Base-by-base conservation (phyloP, 1,140 invertebrate species). In the Sitophilus oryzae region DNA sequence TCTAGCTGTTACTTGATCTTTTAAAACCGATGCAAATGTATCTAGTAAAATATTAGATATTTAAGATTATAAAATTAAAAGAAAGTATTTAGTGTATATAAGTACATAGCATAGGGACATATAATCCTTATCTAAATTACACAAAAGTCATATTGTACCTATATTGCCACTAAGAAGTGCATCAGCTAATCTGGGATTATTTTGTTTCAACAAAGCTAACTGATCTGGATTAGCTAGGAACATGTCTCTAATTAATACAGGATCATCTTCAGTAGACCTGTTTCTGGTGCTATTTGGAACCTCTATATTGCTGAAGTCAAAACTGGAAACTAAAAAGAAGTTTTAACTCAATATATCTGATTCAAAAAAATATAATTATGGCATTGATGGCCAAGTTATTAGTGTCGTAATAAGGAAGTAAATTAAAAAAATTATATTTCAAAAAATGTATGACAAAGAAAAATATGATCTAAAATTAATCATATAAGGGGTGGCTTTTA, bases 141-240 rank as follows among this genome's bases (percentile, higher is more conserved):
- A n/a, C n/a, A n/a, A 30, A 30, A 30, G 10, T 22, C n/a, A 36
- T 10, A 36, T 36, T 64, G 68, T 66, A 85, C 89, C 87, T 58
- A 89, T 71, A 71, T 86, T 86, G 14, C 89, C 91, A 63, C 83
- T 88, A 0, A 91, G 75, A 3, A 96, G 71, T 15, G 95, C 93
- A 72, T 96, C 93, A 14, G 94, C 93, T 34, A 98, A 71, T 60
- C 84, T 77, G 9, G 93, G 89, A 79, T 98, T 98, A 64, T 96
- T 93, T 68, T 96, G 92, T 71, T 93, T 91, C 0, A 98, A 75
- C 25, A 96, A 66, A 0, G 93, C 86, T 54, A 96, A 66, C 66
- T 96, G 90, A 71, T 96, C 89, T 0, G 93, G 93, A 76, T 93
- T 92, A n/a, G 85, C 84, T 18, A 95, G 70, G 55, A 97, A 85